Conservation (phyloP, 1,140 invertebrate genomes). For the Megalopta genalis region DNA sequence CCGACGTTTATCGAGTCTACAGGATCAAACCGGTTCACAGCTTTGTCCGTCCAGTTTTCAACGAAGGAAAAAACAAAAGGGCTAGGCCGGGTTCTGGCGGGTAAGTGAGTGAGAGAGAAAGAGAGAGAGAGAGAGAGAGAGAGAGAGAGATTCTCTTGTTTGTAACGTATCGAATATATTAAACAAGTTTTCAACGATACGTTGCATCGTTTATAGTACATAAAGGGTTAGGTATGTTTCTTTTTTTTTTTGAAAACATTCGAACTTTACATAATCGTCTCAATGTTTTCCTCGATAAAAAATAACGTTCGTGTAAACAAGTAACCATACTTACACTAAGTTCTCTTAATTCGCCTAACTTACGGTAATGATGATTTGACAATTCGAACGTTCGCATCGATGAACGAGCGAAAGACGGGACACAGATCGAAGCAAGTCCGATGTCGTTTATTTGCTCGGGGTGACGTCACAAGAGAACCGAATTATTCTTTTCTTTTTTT, state of each 20-base stretch:
- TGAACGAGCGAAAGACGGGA: constrained; percentile 3
- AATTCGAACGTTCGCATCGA: neutral
- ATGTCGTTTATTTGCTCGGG: constrained; percentile 48
- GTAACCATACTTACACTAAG: constrained; percentile 24
- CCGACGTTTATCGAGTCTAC: neutral
- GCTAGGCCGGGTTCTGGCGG: neutral
- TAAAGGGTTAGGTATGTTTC: constrained; percentile 25
- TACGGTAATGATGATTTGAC: neutral
- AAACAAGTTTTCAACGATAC: constrained; percentile 40
- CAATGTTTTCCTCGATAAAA: neutral
- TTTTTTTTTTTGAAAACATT: constrained; percentile 12
- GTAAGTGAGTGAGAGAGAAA: too few species aligned
- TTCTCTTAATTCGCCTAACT: neutral
- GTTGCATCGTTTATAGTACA: constrained; percentile 32
- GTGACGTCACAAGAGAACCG: constrained; percentile 46
- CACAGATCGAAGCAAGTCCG: constrained; percentile 9
- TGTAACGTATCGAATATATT: constrained; percentile 36
- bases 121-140: too few species aligned
- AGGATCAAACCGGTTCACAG: constrained; percentile 2
- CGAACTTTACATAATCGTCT: constrained; percentile 9
- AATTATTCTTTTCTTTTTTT: constrained; percentile 21
- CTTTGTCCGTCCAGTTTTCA: neutral
- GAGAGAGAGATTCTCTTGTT: neutral
- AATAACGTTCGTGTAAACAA: constrained; percentile 3
- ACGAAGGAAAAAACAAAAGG: neutral